Evolutionary conservation across 2,888 invertebrate genomes (phyloP).

Genomic region (Acleris emargana): DNA sequence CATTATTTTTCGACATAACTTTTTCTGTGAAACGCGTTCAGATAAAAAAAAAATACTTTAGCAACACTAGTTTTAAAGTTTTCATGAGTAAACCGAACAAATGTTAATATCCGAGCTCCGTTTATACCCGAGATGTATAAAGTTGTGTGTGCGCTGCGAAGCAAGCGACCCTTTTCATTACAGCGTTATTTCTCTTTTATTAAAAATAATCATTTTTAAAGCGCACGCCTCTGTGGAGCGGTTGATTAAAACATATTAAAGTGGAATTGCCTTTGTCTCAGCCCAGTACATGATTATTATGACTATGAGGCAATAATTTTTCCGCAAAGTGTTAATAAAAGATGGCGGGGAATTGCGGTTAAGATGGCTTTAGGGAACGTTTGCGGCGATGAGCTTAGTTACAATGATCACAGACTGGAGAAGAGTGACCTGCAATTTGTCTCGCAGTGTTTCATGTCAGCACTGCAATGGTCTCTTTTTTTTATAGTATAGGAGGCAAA

Average conservation of each 20-base stretch:
- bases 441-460: not conserved
- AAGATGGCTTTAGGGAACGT: not conserved
- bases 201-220: conserved; percentile 24
- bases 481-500: too few relatives aligned
- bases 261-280: conserved; percentile 26
- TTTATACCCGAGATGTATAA: not conserved
- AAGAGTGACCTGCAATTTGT: not conserved
- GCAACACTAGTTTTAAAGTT: not conserved
- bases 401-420: not conserved
- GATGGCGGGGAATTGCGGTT: conserved; percentile 10
- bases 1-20: too few relatives aligned
- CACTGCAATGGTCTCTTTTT: not conserved
- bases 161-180: conserved; percentile 1
- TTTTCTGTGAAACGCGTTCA: too few relatives aligned
- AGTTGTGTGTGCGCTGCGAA: not conserved
- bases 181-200: conserved; percentile 5
- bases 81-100: not conserved
- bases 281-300: conserved; percentile 21
- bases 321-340: conserved; percentile 29
- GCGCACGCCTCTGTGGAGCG: conserved; percentile 13
- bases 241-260: conserved; percentile 36
- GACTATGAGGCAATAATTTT: conserved; percentile 16
- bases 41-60: too few relatives aligned
- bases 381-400: not conserved
- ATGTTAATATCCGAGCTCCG: not conserved